Evolutionary conservation across 2,113 vertebrate species (phyloP).

Genomic region (Caloenas nicobarica): DNA sequence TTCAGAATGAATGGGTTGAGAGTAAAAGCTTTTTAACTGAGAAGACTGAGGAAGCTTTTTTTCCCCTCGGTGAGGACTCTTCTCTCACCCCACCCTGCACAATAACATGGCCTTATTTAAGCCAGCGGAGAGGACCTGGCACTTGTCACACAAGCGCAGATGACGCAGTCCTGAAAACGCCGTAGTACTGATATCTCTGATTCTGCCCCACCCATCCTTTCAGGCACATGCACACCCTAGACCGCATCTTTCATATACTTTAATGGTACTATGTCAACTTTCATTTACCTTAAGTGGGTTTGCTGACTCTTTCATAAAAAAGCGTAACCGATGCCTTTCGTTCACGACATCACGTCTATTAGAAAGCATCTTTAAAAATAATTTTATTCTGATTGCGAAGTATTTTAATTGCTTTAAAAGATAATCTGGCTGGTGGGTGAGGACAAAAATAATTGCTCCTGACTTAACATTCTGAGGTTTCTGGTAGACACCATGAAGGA

Average conservation of each 20-base stretch:
- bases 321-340: neutral
- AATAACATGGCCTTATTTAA: slow-evolving; percentile 49
- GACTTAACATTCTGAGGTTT: neutral
- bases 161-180: slow-evolving; percentile 62
- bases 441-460: neutral
- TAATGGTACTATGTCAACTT: slow-evolving; percentile 59
- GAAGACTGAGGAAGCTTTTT: slow-evolving; percentile 56
- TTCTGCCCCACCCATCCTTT: slow-evolving; percentile 58
- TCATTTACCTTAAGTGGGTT: slow-evolving; percentile 64
- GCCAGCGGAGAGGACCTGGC: slow-evolving; percentile 16
- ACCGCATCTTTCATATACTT: slow-evolving; percentile 57
- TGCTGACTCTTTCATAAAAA: slow-evolving; percentile 60
- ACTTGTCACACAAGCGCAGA: neutral
- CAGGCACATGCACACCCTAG: slow-evolving; percentile 31
- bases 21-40: slow-evolving; percentile 74
- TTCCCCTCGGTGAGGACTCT: slow-evolving; percentile 1
- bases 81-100: slow-evolving; percentile 59
- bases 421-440: neutral
- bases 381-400: neutral
- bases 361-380: neutral
- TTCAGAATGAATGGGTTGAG: slow-evolving; percentile 80
- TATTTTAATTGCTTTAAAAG: neutral
- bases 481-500: neutral
- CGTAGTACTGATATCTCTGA: slow-evolving; percentile 32
- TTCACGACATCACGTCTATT: rapidly evolving